Base-by-base conservation (phyloP, 2,888 invertebrate species). In the Ormyrus rosae region DNA sequence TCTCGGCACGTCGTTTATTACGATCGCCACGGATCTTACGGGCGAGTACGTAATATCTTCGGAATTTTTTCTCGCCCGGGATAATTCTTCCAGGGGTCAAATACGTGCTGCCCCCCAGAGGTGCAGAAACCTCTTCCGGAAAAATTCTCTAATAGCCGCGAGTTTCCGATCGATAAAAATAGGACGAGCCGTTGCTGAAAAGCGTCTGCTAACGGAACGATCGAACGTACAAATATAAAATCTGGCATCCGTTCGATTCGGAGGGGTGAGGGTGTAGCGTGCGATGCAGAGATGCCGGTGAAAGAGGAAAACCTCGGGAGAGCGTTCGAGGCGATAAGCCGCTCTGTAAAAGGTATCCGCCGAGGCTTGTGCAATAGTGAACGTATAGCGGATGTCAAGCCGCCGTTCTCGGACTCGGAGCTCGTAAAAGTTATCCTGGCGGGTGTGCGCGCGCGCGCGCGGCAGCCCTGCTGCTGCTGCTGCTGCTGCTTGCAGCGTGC, bases 331-430 rank as follows among this genome's bases (percentile, higher is more conserved):
- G 73, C 58, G 78, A 78, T 70, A 78, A 78, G 53, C 86, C 84
- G 83, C 50, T 77, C 72, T 87, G 87, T 85, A 87, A 88, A 86
- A 87, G 87, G 87, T 87, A 87, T 88, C 89, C 48, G 58, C 34
- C 34, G 55, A 58, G 81, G 81, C 88, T 89, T 89, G 89, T 88
- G 89, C 90, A 89, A 90, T 89, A 89, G 90, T 89, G 90, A 90
- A 90, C 88, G 90, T 89, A 89, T 88, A 88, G 88, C 90, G 90
- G 90, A 90, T 90, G 90, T 90, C 89, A 89, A 89, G 86, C 87
- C 87, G 86, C 86, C 74, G 76, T 55, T 64, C 55, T 55, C 55
- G 63, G 53, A 50, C 58, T 68, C 2, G 53, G 45, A 34, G 53
- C 34, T 60, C 60, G 70, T 60, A 60, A 19, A 60, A 13, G 60